Evolutionary conservation across 2,888 invertebrate genomes (phyloP), one percentile per base, ranked within the genome.

Genomic region (Heliconius ethilla): DNA sequence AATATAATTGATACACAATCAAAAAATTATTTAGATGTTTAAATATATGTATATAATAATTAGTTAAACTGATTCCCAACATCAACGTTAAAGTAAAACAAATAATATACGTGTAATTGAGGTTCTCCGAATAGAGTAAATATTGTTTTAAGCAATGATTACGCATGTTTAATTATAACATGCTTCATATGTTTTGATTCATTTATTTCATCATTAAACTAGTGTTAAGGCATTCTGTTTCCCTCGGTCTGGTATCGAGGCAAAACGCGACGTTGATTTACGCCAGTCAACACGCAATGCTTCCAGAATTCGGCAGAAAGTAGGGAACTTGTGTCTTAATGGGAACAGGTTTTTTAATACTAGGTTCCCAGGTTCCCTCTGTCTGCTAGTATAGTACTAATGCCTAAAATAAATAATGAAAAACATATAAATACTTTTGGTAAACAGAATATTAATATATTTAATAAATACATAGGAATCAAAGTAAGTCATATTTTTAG

Each of bases 71-170:
- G n/a, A 27, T 59, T 40, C 15, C 40, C 25, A 63, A 74, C 25
- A 74, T 2, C 10, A 63, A 0, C 22, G 25, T 59, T 59, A n/a
- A 59, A 73, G 59, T 27, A 15, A 40, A 63, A 74, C 27, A 74
- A 74, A 74, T 74, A 63, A 40, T 29, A 37, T 27, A 25, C 3
- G 33, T 63, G 40, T 59, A 74, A 74, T 74, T 74, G 40, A 74
- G 63, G 73, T 63, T 74, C 73, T 74, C 62, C 25, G 33, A 18
- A 74, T 33, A 37, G 11, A 63, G 27, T 10, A 63, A 74, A 74
- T 63, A 74, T 74, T 73, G 62, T 62, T 33, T 73, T 62, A 63
- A 62, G 40, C 40, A 27, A 62, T 63, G 15, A 40, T 74, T 74
- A 63, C 37, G 62, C 63, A 18, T 37, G 18, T 63, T 27, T 22